Percentiles rank a stretch among this genome's conserved stretches.
These are phyloP conservation scores for Nesidiocoris tenuis DNA, from an alignment of 2,888 invertebrate species.

Conservation along the genomic window DNA sequence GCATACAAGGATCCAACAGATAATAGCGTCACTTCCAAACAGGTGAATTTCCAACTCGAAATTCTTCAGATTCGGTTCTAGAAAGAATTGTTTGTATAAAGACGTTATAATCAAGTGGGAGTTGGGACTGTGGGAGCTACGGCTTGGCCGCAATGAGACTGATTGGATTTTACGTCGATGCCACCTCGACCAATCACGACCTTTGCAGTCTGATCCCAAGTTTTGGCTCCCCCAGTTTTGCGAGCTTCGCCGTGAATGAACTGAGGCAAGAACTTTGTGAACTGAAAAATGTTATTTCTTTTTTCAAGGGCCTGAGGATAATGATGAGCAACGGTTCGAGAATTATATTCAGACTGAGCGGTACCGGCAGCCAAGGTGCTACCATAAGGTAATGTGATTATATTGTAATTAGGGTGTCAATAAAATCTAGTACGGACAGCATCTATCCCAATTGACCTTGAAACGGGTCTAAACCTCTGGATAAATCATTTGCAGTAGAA, in stretches of 20 bases:
- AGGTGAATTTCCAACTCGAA: slow-evolving; percentile 59
- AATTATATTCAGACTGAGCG: slow-evolving; percentile 89
- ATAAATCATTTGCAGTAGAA: too few species aligned
- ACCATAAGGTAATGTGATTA: slow-evolving; percentile 65
- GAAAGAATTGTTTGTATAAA: too few species aligned
- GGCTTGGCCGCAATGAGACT: neutral
- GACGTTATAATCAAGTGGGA: too few species aligned
- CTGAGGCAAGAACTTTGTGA: neutral
- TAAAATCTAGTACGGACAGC: too few species aligned
- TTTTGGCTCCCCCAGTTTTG: too few species aligned
- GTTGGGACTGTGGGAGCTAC: too few species aligned
- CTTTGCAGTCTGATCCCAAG: too few species aligned
- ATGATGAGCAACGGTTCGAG: slow-evolving; percentile 94
- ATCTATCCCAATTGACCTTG: too few species aligned
- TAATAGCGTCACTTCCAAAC: slow-evolving; percentile 82
- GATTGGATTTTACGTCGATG: neutral
- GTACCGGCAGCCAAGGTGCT: slow-evolving; percentile 97
- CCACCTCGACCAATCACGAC: neutral
- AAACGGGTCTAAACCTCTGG: too few species aligned
- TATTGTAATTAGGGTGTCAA: neutral
- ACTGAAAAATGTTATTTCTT: slow-evolving; percentile 48
- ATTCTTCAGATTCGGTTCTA: too few species aligned
- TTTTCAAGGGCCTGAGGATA: slow-evolving; percentile 79
- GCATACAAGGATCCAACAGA: slow-evolving; percentile 95
- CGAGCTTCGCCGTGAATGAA: too few species aligned